Evolutionary conservation across 2,113 vertebrate genomes (phyloP).

Genomic region (Oryzias curvinotus): DNA sequence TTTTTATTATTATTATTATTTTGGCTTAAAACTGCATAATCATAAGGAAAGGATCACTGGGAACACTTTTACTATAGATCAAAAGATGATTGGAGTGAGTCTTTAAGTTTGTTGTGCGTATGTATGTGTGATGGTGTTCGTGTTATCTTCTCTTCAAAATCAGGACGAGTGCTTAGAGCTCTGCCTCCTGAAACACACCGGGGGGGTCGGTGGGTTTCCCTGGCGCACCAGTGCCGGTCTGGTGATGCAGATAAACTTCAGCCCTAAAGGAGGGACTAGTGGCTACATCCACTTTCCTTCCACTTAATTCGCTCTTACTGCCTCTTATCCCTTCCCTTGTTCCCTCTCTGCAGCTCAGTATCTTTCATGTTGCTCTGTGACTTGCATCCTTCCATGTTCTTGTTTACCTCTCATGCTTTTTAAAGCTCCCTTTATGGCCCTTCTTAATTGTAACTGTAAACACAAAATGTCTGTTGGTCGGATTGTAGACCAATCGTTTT

Average conservation of each 20-base stretch:
- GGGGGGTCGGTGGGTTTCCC: constrained; percentile 21
- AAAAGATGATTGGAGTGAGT: background rate
- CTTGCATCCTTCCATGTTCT: constrained; percentile 31
- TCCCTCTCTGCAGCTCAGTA: constrained; percentile 46
- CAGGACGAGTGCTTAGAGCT: constrained; percentile 25
- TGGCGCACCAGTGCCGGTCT: constrained; percentile 49
- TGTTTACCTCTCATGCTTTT: background rate
- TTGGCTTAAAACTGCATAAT: too few species aligned
- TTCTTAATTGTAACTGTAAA: constrained; percentile 3
- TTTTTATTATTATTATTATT: too few species aligned
- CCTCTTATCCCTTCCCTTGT: constrained; percentile 41
- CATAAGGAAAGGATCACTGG: too few species aligned
- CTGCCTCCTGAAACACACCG: constrained; percentile 26
- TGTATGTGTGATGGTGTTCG: background rate
- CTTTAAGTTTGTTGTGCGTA: background rate
- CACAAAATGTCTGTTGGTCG: too few species aligned
- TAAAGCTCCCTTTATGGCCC: constrained; percentile 4
- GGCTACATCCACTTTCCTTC: constrained; percentile 48
- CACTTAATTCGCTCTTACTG: constrained; percentile 43
- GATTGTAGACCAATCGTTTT: too few species aligned
- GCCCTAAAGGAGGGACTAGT: constrained; percentile 46
- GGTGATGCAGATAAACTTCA: constrained; percentile 64
- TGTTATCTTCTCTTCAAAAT: constrained; percentile 42
- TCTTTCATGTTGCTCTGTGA: constrained; percentile 45
- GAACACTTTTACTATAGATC: too few species aligned